Conservation (phyloP, 1,140 invertebrate genomes). For the Rhyacophila brunnea region DNA sequence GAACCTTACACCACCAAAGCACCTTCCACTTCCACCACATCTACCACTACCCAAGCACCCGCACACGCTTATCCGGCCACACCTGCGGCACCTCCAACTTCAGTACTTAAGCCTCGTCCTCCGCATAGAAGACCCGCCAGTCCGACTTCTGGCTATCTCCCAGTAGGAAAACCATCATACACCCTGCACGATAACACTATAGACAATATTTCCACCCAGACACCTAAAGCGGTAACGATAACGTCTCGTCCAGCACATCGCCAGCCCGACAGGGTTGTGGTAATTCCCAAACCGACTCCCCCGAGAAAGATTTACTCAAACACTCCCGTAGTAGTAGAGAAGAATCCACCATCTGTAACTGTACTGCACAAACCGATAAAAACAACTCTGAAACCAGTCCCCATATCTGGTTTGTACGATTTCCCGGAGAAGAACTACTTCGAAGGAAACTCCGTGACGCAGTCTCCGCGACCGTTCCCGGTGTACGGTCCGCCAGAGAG, state of each 20-base stretch:
- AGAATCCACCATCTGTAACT: slow-evolving; percentile 43
- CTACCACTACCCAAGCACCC: slow-evolving; percentile 39
- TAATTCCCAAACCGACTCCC: slow-evolving; percentile 36
- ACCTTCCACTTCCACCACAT: slow-evolving; percentile 39
- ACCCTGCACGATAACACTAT: slow-evolving; percentile 35
- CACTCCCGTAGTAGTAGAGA: slow-evolving; percentile 42
- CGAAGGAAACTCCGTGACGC: slow-evolving; percentile 44
- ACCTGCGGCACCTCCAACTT: slow-evolving; percentile 36
- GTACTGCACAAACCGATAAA: slow-evolving; percentile 42
- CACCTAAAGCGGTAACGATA: slow-evolving; percentile 26
- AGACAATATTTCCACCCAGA: slow-evolving; percentile 19
- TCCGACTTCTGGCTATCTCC: slow-evolving; percentile 40
- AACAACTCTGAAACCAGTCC: slow-evolving; percentile 50
- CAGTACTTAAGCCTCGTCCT: slow-evolving; percentile 17
- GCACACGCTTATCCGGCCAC: slow-evolving; percentile 43
- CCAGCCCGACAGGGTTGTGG: slow-evolving; percentile 17
- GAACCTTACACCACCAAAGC: slow-evolving; percentile 48
- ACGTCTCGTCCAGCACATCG: slow-evolving; percentile 8
- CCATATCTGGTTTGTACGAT: slow-evolving; percentile 41
- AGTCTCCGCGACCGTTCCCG: slow-evolving; percentile 51
- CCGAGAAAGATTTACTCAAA: slow-evolving; percentile 40
- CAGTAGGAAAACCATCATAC: slow-evolving; percentile 48
- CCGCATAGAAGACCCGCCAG: not conserved
- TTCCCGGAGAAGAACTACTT: slow-evolving; percentile 44
- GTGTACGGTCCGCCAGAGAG: slow-evolving; percentile 51